phyloP scores from a whole-genome alignment of 2,888 invertebrate species.

The Yponomeuta sedellus region DNA sequence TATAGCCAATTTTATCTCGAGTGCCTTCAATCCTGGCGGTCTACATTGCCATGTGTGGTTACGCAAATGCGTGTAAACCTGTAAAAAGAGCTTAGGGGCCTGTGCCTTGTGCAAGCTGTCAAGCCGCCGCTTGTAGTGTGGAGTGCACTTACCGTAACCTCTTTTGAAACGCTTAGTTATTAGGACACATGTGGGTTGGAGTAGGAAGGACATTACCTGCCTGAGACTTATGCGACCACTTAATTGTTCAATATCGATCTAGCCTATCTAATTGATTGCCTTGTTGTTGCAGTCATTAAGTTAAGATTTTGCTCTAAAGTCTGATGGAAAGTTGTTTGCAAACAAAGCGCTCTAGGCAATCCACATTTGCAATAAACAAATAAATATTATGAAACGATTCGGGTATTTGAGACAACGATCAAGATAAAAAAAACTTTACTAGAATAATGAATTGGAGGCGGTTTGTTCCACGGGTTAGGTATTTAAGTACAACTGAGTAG shows the following conservation, averaged over 20 bases:
- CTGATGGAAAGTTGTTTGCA: background rate
- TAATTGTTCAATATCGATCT: background rate
- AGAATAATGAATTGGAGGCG: background rate
- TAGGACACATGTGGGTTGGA: constrained; percentile 41
- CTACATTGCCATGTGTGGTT: constrained; percentile 25
- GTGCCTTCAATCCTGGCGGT: background rate
- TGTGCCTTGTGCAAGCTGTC: constrained; percentile 51
- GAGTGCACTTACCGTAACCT: constrained; percentile 28
- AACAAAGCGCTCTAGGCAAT: constrained; percentile 1
- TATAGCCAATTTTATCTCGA: background rate
- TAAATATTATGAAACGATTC: background rate
- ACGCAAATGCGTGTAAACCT: constrained; percentile 55
- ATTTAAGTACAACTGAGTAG: too few relatives aligned
- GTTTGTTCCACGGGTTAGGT: background rate
- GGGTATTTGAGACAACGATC: background rate
- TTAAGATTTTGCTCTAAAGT: background rate
- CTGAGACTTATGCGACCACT: background rate
- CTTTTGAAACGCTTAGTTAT: constrained; percentile 50
- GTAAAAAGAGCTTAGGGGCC: constrained; percentile 54
- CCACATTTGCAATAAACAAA: background rate
- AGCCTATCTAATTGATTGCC: background rate
- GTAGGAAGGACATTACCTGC: constrained; percentile 14
- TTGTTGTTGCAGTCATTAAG: background rate
- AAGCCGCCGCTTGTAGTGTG: background rate
- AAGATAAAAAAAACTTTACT: background rate